Evolutionary conservation across 1,140 invertebrate species (phyloP).

Genomic region (Pomacea maculata): DNA sequence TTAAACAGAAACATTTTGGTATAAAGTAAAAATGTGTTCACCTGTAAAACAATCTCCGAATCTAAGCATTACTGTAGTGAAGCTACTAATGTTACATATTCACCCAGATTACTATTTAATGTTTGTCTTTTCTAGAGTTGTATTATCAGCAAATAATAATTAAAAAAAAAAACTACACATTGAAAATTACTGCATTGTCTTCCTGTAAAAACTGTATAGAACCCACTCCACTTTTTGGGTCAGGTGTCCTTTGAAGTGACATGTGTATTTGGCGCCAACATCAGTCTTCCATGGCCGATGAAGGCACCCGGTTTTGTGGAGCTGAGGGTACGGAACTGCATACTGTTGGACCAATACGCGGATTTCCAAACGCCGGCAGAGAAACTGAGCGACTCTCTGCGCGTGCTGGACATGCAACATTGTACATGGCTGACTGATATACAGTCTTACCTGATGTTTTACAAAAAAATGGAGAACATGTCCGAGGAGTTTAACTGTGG

Average conservation of each 20-base stretch:
- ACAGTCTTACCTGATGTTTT: not conserved
- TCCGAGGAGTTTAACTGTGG: conserved; percentile 35
- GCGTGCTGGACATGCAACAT: conserved; percentile 30
- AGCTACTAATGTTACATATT: not conserved
- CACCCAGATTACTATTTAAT: not conserved
- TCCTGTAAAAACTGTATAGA: not conserved
- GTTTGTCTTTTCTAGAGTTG: not conserved
- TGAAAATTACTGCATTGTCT: not conserved
- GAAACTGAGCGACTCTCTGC: conserved; percentile 22
- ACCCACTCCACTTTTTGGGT: not conserved
- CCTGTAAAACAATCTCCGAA: too few relatives aligned
- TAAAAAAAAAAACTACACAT: not conserved
- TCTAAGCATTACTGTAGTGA: too few relatives aligned
- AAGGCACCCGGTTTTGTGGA: conserved; percentile 18
- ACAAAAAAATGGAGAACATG: not conserved
- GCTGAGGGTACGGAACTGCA: conserved; percentile 14
- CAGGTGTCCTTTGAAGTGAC: conserved; percentile 10
- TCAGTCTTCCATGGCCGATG: conserved; percentile 28
- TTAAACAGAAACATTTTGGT: too few relatives aligned
- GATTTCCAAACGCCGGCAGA: conserved; percentile 18
- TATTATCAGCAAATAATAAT: conserved; percentile 8
- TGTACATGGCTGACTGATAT: conserved; percentile 14
- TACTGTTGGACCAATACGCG: conserved; percentile 20
- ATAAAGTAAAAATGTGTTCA: too few relatives aligned
- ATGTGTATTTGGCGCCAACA: conserved; percentile 14